Base-by-base conservation (phyloP, 2,113 vertebrate species). In the Salvelinus namaycush region DNA sequence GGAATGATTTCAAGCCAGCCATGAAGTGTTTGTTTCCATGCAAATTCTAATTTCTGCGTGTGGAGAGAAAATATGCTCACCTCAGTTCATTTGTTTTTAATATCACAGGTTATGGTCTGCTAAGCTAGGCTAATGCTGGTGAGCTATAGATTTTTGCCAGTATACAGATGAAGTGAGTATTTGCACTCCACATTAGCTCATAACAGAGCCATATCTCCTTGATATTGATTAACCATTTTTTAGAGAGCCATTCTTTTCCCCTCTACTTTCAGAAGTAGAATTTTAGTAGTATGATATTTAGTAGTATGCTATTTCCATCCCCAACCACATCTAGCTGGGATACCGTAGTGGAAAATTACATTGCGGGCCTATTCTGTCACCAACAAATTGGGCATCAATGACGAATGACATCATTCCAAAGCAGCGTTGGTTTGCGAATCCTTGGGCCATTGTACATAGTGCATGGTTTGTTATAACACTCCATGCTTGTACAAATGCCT, bases 121-220 rank as follows among this genome's bases (percentile, higher is more conserved):
- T 16, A 49, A 59, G n/a, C 68, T 74, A n/a, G 73, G 76, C 49
- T 68, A 75, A 39, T 66, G 22, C 76, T 73, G 75, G 75, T 76
- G 72, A 67, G n/a, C 78, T 73, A 62, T 78, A 48, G 29, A 77
- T 73, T 60, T 73, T 66, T 31, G 34, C 27, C 26, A 29, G 68
- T 51, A 48, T 74, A 5, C 26, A 18, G 27, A 8, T 75, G 29
- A 79, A 67, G 54, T 62, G 76, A 71, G 71, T 60, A 85, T 75
- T 67, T 69, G 66, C 27, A 67, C 76, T 34, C 74, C 75, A 75
- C 79, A 76, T 78, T 67, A 72, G 69, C 69, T 68, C 75, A 75
- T 44, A 48, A 14, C 76, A 79, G 51, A 74, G 22, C 72, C 26
- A 79, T 80, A 87, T 89, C 87, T 86, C 84, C 81, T 84, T 54